Evolutionary conservation across 2,888 invertebrate genomes (phyloP), one percentile per base, ranked within the genome.

Genomic region (Thymelicus sylvestris): DNA sequence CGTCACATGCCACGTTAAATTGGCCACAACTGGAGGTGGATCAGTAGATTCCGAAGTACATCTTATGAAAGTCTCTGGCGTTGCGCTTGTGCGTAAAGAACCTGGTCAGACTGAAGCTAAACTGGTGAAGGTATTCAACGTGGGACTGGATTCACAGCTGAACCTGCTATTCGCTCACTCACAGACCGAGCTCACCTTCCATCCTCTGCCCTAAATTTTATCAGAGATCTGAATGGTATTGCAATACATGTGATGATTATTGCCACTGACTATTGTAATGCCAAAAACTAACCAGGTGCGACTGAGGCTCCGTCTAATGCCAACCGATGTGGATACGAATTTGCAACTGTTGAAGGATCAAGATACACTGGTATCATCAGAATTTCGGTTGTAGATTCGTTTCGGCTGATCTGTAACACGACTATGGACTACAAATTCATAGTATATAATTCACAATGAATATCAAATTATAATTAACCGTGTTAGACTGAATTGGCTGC

Each of bases 141-240:
- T 96, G 67, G 96, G 96, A 75, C 86, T 96, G 77, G 96, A 96
- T 84, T 96, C 96, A 0, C 96, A 96, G 82, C 84, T 96, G 77
- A 96, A 95, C 83, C 86, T 96, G 72, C 86, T 96, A 72, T 96
- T 96, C 84, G 95, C 95, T 0, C 95, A 95, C 85, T 95, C 95
- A 74, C 95, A 95, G 81, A 95, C 95, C 64, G 95, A 95, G 86
- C 92, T 96, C 63, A 94, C 95, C 59, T 96, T 96, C 90, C 92
- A 95, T 83, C 96, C 96, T 2, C 76, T 91, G 75, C 94, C 94
- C 77, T 94, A 93, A 93, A 84, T 75, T 48, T 15, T 52, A 50
- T 15, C 68, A 74, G 67, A 77, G 79, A 78, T 71, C 74, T 44
- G 92, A 91, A 91, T 90, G 90, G 91, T 89, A 80, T 85, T 87